Base-by-base conservation (phyloP, 1,140 invertebrate species). In the Drosophila neocordata region DNA sequence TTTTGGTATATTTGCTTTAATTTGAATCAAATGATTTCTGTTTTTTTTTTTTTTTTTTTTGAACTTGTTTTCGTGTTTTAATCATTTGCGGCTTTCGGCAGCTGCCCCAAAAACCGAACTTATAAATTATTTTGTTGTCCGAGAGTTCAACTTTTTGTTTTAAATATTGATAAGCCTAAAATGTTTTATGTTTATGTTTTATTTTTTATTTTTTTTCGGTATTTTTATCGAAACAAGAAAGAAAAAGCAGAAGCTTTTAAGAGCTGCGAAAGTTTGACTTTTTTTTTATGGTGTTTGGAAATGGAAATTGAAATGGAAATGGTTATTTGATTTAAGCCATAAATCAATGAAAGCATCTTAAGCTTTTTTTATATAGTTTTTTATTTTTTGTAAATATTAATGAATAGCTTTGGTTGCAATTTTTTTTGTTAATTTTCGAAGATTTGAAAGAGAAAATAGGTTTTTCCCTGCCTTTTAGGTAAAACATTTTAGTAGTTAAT, bases 151-250 rank as follows among this genome's bases (percentile, higher is more conserved):
- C 70, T 67, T 75, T 75, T 74, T 75, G 52, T 75, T 52, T 55
- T 53, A 34, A 1, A 58, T 61, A 59, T 67, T 61, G 72, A 74
- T 74, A 74, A 74, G 72, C 51, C 65, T 56, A 27, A 63, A 76
- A 53, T 53, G 71, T 75, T 87, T 69, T 77, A 74, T 77, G 73
- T 75, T 84, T 79, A 84, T 79, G 76, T 27, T 24, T 53, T 24
- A 12, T 53, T 53, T 34, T 56, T 13, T 8, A 12, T 9, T 11
- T 41, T 9, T 48, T 18, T 22, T 18, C 3, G 24, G 2, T 27
- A 53, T 12, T 31, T 27, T 7, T n/a, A 8, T 53, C 12, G n/a
- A 13, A 8, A 41, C n/a, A 41, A 2, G 6, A 20, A 48, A 20
- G 41, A 48, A 48, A 48, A 48, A 48, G 41, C 53, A 56, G 53